Conservation (phyloP, 2,113 vertebrate species). For the Lethenteron camtschaticum region DNA sequence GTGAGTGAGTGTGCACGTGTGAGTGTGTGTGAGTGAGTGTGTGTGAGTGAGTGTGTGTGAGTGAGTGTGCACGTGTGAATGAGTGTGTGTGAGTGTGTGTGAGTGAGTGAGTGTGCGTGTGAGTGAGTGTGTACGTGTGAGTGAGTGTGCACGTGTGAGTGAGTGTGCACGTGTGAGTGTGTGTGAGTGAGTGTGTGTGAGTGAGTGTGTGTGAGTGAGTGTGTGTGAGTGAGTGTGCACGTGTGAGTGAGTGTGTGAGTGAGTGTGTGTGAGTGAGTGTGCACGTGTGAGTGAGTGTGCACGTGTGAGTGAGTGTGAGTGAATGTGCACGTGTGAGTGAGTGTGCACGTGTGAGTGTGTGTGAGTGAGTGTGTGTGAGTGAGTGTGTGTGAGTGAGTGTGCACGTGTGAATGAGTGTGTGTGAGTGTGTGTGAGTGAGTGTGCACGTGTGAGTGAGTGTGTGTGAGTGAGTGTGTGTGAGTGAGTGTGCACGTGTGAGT, state of each 20-base stretch:
- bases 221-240: neutral
- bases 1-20: neutral
- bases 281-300: neutral
- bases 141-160: neutral
- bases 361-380: neutral
- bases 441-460: neutral
- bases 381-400: neutral
- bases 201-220: neutral
- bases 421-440: neutral
- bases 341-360: neutral
- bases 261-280: neutral
- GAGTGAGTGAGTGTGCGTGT: neutral
- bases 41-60: neutral
- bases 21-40: neutral
- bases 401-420: neutral
- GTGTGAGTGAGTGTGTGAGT: neutral
- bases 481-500: neutral
- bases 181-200: neutral
- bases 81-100: neutral
- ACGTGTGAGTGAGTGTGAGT: neutral
- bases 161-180: neutral
- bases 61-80: neutral
- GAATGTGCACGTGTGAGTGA: too few relatives aligned
- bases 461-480: neutral
- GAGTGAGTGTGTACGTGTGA: neutral